Evolutionary conservation across 2,113 vertebrate genomes (phyloP), one percentile per base, ranked within the genome.

Genomic region (Apus apus): DNA sequence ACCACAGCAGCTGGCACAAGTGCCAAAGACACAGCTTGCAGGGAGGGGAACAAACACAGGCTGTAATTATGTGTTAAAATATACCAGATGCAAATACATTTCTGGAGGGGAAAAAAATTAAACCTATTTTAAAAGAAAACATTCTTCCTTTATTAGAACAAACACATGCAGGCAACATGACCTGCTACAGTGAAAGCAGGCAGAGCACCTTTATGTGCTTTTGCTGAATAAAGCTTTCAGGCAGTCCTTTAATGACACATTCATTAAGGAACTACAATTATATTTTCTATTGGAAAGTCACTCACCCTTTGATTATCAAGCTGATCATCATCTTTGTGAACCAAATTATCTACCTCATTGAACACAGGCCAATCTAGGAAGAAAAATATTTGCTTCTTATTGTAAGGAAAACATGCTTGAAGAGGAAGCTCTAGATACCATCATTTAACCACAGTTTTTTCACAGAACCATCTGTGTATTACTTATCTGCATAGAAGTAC

Each of bases 301-400:
- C 98, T 97, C 96, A 99, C 99, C 98, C 97, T 98, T 89, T 98
- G 98, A 91, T 99, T 99, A 90, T 98, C 95, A 82, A 98, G 97
- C 43, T 95, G 96, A 65, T 98, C 98, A 3, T 89, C 97, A 86
- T 98, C 97, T 68, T 95, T 93, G 93, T 98, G 95, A 36, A 97
- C 95, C 34, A 98, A 89, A 25, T 98, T 99, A 71, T 98, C 97
- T 43, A 98, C 96, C 74, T 99, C 99, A 62, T 93, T 97, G 71
- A 99, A 98, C 54, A 98, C 97, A 43, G 98, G 98, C 97, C 97
- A 98, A 13, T 98, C 99, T 99, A 95, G 92, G 43, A 89, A 96
- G 81, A 85, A 64, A 86, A 70, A 64, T 10, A 91, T 30, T 73
- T 82, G 15, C 17, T 73, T 46, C 34, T 94, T 94, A 91, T 15